Evolutionary conservation across 2,797 vertebrate genomes (phyloP).

Genomic region (Arvicola amphibius): DNA sequence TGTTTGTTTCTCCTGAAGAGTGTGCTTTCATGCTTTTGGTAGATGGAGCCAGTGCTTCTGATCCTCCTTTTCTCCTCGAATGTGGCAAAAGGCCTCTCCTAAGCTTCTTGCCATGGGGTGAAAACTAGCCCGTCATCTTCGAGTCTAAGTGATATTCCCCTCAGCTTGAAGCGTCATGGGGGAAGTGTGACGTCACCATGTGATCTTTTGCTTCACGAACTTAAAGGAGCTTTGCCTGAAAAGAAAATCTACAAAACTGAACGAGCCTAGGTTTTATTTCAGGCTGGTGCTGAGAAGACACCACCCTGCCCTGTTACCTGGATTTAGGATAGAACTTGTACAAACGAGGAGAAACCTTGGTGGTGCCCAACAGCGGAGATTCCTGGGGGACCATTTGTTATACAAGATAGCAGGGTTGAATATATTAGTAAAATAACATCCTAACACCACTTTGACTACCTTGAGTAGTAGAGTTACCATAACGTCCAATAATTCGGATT

Average conservation of each 20-base stretch:
- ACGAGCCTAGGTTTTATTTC: not conserved
- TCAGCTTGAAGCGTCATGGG: not conserved
- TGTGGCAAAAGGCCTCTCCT: not conserved
- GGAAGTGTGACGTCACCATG: not conserved
- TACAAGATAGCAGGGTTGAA: not conserved
- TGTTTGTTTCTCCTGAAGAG: not conserved
- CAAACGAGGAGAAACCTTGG: not conserved
- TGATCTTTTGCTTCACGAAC: not conserved
- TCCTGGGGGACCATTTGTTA: not conserved
- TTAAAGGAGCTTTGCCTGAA: not conserved
- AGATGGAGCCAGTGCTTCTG: not conserved
- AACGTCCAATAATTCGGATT: not conserved
- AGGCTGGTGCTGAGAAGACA: not conserved
- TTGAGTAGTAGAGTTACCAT: not conserved
- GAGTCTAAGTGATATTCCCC: not conserved
- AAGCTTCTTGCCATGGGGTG: not conserved
- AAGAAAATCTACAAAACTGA: not conserved
- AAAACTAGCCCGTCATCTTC: not conserved
- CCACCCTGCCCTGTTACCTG: not conserved
- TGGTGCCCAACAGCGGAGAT: not conserved
- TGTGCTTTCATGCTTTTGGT: not conserved
- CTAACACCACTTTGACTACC: not conserved
- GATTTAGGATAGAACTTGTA: not conserved
- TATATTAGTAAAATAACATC: not conserved
- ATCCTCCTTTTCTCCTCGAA: not conserved